phyloP scores from a whole-genome alignment of 2,888 invertebrate genomes.

The Lordiphosa andalusiaca region DNA sequence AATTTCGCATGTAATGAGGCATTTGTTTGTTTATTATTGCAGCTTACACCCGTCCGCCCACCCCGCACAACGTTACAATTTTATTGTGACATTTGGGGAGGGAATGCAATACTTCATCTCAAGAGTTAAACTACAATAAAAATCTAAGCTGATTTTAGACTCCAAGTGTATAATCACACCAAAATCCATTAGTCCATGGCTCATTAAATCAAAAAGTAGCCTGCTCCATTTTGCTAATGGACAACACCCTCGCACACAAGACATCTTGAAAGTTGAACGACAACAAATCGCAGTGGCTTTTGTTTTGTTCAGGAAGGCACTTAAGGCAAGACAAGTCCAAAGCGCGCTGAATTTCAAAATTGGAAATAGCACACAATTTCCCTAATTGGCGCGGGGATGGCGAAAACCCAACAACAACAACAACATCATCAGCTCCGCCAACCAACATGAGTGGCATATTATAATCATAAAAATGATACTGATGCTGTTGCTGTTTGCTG shows the following conservation, averaged over 20 bases:
- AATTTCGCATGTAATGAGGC: constrained; percentile 79
- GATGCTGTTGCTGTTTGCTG: constrained; percentile 14
- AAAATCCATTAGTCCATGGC: constrained; percentile 77
- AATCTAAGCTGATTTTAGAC: constrained; percentile 8
- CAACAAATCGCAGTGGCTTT: constrained; percentile 50
- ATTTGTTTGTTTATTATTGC: constrained; percentile 72
- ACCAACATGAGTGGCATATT: constrained; percentile 45
- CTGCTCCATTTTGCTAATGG: constrained; percentile 79
- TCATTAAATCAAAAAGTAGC: constrained; percentile 79
- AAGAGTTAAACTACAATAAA: constrained; percentile 3
- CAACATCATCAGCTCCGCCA: constrained; percentile 8
- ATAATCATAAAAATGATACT: constrained; percentile 61
- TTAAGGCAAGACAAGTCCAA: constrained; percentile 52
- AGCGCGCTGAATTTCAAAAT: constrained; percentile 70
- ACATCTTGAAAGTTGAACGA: constrained; percentile 69
- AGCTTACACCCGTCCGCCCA: constrained; percentile 40
- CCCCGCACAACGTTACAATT: constrained; percentile 28
- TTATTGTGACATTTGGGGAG: constrained; percentile 20
- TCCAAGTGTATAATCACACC: constrained; percentile 32
- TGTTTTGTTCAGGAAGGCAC: constrained; percentile 53
- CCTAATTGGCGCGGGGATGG: constrained; percentile 76
- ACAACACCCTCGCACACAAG: constrained; percentile 48
- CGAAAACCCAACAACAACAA: constrained; percentile 12
- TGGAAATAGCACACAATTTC: constrained; percentile 80
- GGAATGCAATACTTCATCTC: not conserved